phyloP scores from a whole-genome alignment of 2,113 vertebrate species.

The Lampris megalopsis region DNA sequence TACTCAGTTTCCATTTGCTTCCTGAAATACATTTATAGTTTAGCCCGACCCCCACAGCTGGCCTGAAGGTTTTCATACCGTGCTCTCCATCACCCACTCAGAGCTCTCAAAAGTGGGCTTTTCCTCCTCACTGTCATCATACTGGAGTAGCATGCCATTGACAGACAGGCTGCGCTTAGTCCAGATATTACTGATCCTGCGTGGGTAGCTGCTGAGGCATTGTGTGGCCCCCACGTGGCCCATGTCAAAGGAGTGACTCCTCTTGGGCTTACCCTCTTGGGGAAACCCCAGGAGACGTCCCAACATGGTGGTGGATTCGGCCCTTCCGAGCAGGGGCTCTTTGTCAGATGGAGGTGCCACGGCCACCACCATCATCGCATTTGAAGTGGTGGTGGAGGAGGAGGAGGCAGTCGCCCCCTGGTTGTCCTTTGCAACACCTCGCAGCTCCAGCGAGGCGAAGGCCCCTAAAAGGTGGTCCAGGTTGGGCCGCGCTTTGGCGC shows the following conservation, averaged over 20 bases:
- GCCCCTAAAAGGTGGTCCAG: conserved; percentile 95
- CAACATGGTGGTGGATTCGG: conserved; percentile 78
- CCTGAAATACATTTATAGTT: conserved; percentile 86
- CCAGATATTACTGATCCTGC: conserved; percentile 96
- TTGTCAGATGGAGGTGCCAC: conserved; percentile 87
- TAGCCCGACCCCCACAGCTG: conserved; percentile 80
- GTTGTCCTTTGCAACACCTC: conserved; percentile 84
- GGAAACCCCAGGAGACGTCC: conserved; percentile 91
- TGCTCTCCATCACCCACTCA: conserved; percentile 99
- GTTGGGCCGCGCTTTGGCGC: conserved; percentile 87
- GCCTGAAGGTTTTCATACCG: conserved; percentile 79
- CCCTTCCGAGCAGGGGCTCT: conserved; percentile 93
- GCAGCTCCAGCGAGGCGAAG: conserved; percentile 94
- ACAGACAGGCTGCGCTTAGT: conserved; percentile 98
- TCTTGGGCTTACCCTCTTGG: conserved; percentile 91
- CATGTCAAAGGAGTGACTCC: conserved; percentile 98
- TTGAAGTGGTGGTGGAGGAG: conserved; percentile 52
- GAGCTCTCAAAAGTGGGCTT: conserved; percentile 88
- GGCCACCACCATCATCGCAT: conserved; percentile 71
- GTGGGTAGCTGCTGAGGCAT: conserved; percentile 89
- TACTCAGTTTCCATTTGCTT: conserved; percentile 80
- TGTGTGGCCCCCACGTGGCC: conserved; percentile 88
- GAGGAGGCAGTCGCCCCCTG: conserved; percentile 65
- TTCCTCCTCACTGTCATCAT: conserved; percentile 90
- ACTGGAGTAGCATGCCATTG: conserved; percentile 95